Percentiles rank a stretch among this genome's conserved stretches.
Evolutionary conservation across 2,888 invertebrate species (phyloP).

Genomic region (Nowickia ferox): DNA sequence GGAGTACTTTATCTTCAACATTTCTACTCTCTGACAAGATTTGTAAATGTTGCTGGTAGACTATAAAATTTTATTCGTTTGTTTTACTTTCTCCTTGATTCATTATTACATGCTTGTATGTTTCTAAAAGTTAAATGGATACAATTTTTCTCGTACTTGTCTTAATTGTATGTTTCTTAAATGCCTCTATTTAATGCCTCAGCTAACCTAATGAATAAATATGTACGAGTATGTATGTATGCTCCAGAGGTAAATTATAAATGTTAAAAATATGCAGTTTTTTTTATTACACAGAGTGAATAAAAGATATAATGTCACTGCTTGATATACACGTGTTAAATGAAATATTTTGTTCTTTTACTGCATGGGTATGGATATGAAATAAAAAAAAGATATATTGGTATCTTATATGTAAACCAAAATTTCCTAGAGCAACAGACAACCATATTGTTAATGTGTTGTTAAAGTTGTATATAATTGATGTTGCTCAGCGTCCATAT

Average conservation of each 20-base stretch:
- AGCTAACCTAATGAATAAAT: not conserved
- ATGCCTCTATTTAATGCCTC: constrained; percentile 48
- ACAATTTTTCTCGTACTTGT: constrained; percentile 1
- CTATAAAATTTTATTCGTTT: constrained; percentile 2
- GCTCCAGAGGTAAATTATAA: not conserved
- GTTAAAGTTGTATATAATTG: no score
- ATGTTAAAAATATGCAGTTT: not conserved
- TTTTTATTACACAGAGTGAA: no score
- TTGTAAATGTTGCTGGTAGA: constrained; percentile 38
- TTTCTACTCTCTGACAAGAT: constrained; percentile 21
- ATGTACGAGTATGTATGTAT: not conserved
- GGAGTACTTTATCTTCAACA: not conserved
- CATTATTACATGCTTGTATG: not conserved
- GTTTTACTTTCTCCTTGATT: not conserved
- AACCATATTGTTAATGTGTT: no score
- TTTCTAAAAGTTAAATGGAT: not conserved
- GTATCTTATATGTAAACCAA: no score
- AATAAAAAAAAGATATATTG: no score
- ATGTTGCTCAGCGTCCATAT: no score
- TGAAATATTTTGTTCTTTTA: no score
- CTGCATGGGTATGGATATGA: no score
- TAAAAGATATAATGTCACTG: not conserved
- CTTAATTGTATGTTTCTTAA: constrained; percentile 57
- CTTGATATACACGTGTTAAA: not conserved
- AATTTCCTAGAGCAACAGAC: no score